Conservation (phyloP, 2,888 invertebrate species). For the Coremacera marginata region DNA sequence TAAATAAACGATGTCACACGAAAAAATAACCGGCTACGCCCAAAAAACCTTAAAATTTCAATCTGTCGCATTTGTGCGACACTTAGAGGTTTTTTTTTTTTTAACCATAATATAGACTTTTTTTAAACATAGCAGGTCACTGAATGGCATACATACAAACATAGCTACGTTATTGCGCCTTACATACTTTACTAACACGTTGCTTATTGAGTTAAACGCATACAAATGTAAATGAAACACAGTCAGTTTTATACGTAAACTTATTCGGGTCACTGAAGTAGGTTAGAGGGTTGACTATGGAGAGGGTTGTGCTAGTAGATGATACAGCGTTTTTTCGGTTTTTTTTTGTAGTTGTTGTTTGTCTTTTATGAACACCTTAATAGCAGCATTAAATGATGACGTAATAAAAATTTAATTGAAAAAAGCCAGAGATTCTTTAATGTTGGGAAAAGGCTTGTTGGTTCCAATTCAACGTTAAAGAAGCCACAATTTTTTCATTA, state of each 20-base stretch:
- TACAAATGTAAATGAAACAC: slow-evolving; percentile 11
- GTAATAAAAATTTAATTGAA: neutral
- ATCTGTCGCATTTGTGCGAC: slow-evolving; percentile 21
- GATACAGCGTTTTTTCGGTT: neutral
- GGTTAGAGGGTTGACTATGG: slow-evolving; percentile 22
- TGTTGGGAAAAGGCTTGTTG: no score
- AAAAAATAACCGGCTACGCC: slow-evolving; percentile 7
- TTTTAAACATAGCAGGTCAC: slow-evolving; percentile 8
- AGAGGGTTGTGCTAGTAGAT: neutral
- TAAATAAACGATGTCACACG: slow-evolving; percentile 15
- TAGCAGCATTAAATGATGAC: neutral
- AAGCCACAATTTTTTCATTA: no score
- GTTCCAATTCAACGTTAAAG: no score
- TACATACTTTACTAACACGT: neutral
- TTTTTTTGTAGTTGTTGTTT: neutral
- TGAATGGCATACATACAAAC: neutral
- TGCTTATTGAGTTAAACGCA: neutral
- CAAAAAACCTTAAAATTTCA: slow-evolving; percentile 33
- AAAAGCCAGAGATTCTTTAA: no score
- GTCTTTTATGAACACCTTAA: no score
- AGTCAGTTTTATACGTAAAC: slow-evolving; percentile 5
- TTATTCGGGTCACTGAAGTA: slow-evolving; percentile 32
- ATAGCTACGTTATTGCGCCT: slow-evolving; percentile 8
- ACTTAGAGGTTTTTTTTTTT: slow-evolving; percentile 3
- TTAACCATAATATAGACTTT: neutral